A percentile compares a stretch with the other conserved stretches of the same genome.
phyloP scores from a whole-genome alignment of 2,113 vertebrate species.

The Cyanoramphus novaezelandiae region DNA sequence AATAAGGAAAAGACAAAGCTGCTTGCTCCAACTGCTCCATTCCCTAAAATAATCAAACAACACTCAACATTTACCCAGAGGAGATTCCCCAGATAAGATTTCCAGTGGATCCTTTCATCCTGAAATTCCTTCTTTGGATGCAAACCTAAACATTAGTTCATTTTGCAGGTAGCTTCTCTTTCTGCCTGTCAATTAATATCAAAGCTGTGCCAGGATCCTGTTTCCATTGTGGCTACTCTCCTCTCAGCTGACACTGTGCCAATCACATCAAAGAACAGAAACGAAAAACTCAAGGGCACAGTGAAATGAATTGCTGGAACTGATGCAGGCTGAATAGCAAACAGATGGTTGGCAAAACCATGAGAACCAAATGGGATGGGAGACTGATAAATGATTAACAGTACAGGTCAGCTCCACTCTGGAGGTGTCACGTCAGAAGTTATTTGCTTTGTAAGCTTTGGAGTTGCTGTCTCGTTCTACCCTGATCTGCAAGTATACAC shows the following conservation, averaged over 20 bases:
- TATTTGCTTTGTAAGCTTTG: background rate
- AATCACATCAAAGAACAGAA: background rate
- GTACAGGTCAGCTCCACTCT: background rate
- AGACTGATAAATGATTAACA: background rate
- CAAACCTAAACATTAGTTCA: background rate
- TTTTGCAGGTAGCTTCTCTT: background rate
- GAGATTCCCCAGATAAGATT: background rate
- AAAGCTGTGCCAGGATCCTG: background rate
- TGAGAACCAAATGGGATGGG: background rate
- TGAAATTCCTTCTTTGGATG: background rate
- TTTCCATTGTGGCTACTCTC: background rate
- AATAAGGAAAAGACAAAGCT: background rate
- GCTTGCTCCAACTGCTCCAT: background rate
- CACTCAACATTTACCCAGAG: background rate
- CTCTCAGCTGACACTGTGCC: background rate
- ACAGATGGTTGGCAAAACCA: conserved; percentile 15
- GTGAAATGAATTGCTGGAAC: background rate
- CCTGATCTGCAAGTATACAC: background rate
- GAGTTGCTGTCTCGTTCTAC: background rate
- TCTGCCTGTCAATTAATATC: background rate
- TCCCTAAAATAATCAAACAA: background rate
- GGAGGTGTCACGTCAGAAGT: background rate
- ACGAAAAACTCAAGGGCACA: background rate
- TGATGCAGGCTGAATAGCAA: background rate
- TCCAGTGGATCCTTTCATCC: background rate